Evolutionary conservation across 2,797 vertebrate species (phyloP), one percentile per base, ranked within the genome.

Genomic region (Oreochromis grahami): DNA sequence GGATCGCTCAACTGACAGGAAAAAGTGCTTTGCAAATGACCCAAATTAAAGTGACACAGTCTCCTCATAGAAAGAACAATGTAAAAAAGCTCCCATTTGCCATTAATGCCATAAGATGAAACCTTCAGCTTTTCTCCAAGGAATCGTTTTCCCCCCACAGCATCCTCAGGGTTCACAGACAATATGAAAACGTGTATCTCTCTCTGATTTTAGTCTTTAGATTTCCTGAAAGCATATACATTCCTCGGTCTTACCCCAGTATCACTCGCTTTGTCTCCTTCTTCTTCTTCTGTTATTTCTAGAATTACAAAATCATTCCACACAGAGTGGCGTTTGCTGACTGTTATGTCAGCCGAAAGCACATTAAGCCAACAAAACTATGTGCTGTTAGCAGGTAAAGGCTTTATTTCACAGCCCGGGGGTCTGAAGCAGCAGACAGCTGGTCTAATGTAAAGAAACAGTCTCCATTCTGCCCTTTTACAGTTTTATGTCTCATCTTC

Each of bases 401-500:
- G 45, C 72, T 85, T 89, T 82, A 74, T 93, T 72, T 91, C 58
- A 32, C 77, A 53, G 85, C 92, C 91, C 4, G 10, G 68, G 82
- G 92, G 86, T 51, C 6, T 32, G 60, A 53, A 29, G 79, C 60
- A 82, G 77, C 78, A 80, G 72, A 81, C 88, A 91, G 92, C 88
- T 91, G 92, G 32, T 72, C 84, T 56, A 53, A 79, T 60, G 38
- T 79, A 85, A 85, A 91, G 88, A 89, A 78, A 84, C 86, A 7
- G 78, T 80, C 52, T 77, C 84, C 76, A 72, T 74, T 78, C 79
- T 88, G 60, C 68, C 84, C 68, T 79, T 91, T 94, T 86, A 90
- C 83, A 89, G 72, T 79, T 87, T 58, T 32, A 56, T 34, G 87
- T 89, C 83, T 91, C 80, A 29, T 85, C 82, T 91, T 89, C 84